A percentile compares a stretch with the other conserved stretches of the same genome.
These are phyloP conservation scores for Liolophura sinensis DNA, from an alignment of 1,140 invertebrate species.

Conservation along the genomic window DNA sequence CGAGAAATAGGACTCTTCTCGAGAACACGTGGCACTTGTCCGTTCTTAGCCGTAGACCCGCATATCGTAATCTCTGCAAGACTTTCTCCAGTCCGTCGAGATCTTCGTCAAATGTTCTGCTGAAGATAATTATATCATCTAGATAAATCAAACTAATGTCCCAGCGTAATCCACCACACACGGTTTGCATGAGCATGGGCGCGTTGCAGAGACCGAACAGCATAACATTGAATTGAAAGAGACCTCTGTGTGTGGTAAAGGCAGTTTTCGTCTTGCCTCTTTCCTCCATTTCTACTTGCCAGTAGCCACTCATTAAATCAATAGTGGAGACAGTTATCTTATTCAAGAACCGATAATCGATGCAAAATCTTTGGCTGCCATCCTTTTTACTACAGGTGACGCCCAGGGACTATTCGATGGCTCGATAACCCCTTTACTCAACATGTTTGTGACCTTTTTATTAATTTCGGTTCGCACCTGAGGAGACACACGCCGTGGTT, in stretches of 20 bases:
- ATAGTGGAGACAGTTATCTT: constrained; percentile 25
- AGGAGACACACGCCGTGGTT: constrained; percentile 9
- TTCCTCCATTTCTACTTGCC: constrained; percentile 54
- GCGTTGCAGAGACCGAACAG: constrained; percentile 18
- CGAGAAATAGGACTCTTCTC: constrained; percentile 23
- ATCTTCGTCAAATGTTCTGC: constrained; percentile 17
- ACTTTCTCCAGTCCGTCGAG: constrained; percentile 25
- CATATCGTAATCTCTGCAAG: constrained; percentile 23
- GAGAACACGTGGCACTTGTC: constrained; percentile 14
- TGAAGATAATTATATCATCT: constrained; percentile 31
- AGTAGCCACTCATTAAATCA: constrained; percentile 40
- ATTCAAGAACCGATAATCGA: constrained; percentile 41
- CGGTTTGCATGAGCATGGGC: no score
- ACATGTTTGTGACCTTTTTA: constrained; percentile 9
- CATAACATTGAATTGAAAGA: constrained; percentile 26
- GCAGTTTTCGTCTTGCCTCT: constrained; percentile 51
- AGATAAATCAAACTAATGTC: constrained; percentile 27
- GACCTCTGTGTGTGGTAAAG: constrained; percentile 20
- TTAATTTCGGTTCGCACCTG: constrained; percentile 8
- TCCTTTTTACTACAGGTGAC: constrained; percentile 41
- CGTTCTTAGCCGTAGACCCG: no score
- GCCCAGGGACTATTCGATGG: constrained; percentile 34
- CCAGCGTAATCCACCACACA: neutral
- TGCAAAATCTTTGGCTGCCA: constrained; percentile 30
- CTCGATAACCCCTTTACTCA: constrained; percentile 26